Evolutionary conservation across 2,888 invertebrate species (phyloP).

Genomic region (Temnothorax rugatulus): DNA sequence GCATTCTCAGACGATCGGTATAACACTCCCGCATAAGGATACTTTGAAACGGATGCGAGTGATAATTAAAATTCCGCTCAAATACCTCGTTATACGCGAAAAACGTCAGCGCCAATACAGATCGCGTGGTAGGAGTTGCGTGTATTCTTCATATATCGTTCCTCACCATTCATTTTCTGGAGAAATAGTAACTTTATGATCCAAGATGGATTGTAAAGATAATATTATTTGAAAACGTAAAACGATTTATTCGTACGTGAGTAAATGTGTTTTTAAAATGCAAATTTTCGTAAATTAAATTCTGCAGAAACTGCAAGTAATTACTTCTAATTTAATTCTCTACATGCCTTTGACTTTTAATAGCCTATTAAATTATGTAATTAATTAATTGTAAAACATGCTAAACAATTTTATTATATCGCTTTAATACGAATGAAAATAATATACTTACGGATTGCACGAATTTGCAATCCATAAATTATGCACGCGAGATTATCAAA

Average conservation of each 20-base stretch:
- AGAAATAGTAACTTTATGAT: background rate
- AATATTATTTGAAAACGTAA: background rate
- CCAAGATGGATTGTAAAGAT: background rate
- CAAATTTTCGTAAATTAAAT: background rate
- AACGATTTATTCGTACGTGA: background rate
- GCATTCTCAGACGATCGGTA: conserved; percentile 65
- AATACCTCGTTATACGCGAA: conserved; percentile 42
- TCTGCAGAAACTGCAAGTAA: background rate
- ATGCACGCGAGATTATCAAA: background rate
- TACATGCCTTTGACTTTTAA: too few species aligned
- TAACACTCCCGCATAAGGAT: conserved; percentile 48
- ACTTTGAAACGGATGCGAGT: conserved; percentile 66
- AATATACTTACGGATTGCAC: background rate
- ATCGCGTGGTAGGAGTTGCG: conserved; percentile 2
- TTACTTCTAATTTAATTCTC: background rate
- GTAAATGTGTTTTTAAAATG: background rate
- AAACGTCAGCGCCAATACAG: conserved; percentile 3
- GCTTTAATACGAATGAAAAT: background rate
- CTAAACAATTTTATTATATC: background rate
- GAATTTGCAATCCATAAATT: background rate
- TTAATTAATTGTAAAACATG: background rate
- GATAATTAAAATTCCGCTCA: conserved; percentile 66
- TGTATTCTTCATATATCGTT: background rate
- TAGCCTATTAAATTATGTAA: background rate
- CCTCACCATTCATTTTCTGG: background rate